These are phyloP conservation scores for Drosophila pseudoananassae DNA, from an alignment of 1,140 invertebrate genomes.

Conservation along the genomic window DNA sequence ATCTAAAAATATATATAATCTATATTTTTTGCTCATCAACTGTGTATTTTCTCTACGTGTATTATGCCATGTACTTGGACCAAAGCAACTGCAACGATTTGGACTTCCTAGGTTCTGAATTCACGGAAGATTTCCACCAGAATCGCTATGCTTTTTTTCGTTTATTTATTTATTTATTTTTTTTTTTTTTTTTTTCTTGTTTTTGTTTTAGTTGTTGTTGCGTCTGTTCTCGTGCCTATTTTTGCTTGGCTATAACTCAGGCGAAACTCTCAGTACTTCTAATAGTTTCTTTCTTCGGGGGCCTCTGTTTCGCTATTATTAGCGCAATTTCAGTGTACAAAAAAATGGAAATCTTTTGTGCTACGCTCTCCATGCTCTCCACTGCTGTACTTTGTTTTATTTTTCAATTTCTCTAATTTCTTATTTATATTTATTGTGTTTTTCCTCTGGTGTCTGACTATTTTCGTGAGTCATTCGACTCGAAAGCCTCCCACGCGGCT, in stretches of 20 bases:
- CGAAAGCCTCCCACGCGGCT: conserved; percentile 21
- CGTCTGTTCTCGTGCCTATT: conserved; percentile 33
- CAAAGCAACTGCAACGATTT: conserved; percentile 23
- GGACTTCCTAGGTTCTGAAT: conserved; percentile 28
- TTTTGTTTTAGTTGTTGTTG: conserved; percentile 18
- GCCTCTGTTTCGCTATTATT: conserved; percentile 69
- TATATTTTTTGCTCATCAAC: background rate
- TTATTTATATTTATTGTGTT: conserved; percentile 31
- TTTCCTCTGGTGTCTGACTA: conserved; percentile 17
- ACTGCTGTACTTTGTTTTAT: conserved; percentile 8
- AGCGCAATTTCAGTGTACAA: conserved; percentile 64
- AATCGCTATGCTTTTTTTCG: conserved; percentile 14
- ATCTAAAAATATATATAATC: background rate
- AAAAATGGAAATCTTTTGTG: conserved; percentile 2
- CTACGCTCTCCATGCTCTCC: background rate
- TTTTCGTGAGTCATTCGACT: conserved; percentile 28
- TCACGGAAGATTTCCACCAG: conserved; percentile 43
- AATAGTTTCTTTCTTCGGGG: conserved; percentile 49
- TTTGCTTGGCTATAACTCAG: conserved; percentile 35
- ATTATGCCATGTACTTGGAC: background rate
- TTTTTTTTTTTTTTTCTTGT: conserved; percentile 2
- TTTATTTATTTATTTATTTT: conserved; percentile 6
- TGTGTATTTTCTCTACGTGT: background rate
- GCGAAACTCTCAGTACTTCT: conserved; percentile 65
- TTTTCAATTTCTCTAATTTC: conserved; percentile 17